These are phyloP conservation scores for Lithobates sylvaticus DNA, from an alignment of 2,797 vertebrate species.

Conservation along the genomic window DNA sequence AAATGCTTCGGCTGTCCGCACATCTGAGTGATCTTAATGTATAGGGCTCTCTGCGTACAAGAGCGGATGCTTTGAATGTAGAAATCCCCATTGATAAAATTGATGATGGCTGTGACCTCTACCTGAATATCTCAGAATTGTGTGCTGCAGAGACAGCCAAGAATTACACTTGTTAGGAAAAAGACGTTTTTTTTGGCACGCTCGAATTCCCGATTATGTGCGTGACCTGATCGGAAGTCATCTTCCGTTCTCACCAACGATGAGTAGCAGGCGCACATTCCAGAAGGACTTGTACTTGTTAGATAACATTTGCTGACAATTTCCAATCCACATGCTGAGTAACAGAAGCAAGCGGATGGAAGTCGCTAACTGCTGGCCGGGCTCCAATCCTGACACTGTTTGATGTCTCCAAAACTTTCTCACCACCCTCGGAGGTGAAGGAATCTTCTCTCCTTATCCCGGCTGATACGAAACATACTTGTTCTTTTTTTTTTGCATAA, in stretches of 20 bases:
- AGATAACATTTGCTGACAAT: background rate
- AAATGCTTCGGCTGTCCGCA: no score
- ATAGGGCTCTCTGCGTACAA: no score
- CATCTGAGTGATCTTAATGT: no score
- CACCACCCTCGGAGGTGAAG: background rate
- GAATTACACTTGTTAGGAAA: no score
- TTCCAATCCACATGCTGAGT: background rate
- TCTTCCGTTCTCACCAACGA: background rate
- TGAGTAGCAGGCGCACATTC: conserved; percentile 11
- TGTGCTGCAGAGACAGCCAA: no score
- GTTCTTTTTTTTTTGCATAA: no score
- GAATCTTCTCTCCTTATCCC: background rate
- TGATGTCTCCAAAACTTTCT: background rate
- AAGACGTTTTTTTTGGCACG: no score
- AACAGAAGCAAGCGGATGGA: background rate
- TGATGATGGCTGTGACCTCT: no score
- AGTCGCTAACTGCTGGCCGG: conserved; percentile 11
- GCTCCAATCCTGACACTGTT: conserved; percentile 7
- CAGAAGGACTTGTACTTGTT: background rate
- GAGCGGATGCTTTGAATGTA: no score
- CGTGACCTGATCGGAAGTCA: background rate
- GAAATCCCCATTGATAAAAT: no score
- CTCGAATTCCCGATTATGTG: background rate
- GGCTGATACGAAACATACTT: no score
- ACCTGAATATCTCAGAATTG: no score